Evolutionary conservation across 2,797 vertebrate genomes (phyloP).

Genomic region (Mionectes olivaceus): DNA sequence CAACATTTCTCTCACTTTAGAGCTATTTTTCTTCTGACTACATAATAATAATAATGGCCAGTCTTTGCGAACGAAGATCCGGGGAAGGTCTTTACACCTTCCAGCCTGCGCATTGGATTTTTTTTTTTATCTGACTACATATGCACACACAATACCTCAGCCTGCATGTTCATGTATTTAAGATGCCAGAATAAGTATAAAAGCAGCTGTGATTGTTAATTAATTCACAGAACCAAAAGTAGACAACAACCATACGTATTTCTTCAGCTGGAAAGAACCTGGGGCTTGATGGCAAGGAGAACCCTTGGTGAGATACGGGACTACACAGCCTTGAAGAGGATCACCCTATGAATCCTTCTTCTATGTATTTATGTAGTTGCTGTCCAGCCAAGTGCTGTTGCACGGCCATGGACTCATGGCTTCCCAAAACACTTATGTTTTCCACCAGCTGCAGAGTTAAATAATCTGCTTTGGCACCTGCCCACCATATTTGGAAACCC

Average conservation of each 20-base stretch:
- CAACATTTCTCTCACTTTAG: background rate
- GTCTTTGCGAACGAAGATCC: too few species aligned
- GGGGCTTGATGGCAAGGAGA: background rate
- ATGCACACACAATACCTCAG: background rate
- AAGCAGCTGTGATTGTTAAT: background rate
- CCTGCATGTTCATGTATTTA: background rate
- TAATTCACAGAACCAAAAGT: background rate
- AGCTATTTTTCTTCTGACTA: background rate
- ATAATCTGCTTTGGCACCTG: background rate
- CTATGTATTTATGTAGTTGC: background rate
- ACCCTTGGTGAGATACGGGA: background rate
- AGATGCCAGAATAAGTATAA: background rate
- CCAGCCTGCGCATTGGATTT: too few species aligned
- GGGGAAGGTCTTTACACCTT: too few species aligned
- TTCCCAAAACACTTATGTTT: background rate
- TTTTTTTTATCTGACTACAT: background rate
- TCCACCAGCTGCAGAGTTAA: background rate
- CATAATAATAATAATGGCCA: too few species aligned
- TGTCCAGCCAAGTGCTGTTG: conserved; percentile 1
- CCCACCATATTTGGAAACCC: background rate
- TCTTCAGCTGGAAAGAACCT: background rate
- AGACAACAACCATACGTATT: background rate
- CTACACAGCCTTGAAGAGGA: background rate
- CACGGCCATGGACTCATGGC: background rate
- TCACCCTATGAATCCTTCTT: background rate